Evolutionary conservation across 2,113 vertebrate species (phyloP), one percentile per base, ranked within the genome.

Genomic region (Prunella himalayana): DNA sequence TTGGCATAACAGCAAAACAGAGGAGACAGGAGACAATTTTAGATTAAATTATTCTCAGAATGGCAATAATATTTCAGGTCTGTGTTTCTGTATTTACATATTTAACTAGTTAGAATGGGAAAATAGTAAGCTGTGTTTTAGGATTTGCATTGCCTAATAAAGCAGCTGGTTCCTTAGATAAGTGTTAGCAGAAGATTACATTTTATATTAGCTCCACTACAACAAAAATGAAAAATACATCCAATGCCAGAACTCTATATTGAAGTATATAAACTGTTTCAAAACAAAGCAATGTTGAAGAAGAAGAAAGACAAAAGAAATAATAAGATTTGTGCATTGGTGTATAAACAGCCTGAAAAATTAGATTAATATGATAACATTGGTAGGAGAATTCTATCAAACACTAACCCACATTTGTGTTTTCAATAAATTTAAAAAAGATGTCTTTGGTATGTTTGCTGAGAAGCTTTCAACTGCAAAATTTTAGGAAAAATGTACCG

Each of bases 141-240:
- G 50, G 33, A 68, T 93, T 96, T 66, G 13, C 21, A n/a, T 78
- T 88, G 10, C 25, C 35, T 83, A 91, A 73, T 70, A 70, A 81
- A 90, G 15, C 44, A 86, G 6, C 17, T 83, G 35, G 24, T 35
- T 93, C 13, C 45, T 82, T 63, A 54, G 25, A 35, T 64, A 86
- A 64, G 5, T 56, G 44, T 44, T 86, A 81, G 47, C 22, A 78
- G 27, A 86, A 81, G 6, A 64, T 44, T 76, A 16, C 11, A 44
- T 70, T 84, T 90, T 47, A 14, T 41, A 49, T 31, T 51, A 78
- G 9, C 5, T 93, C 19, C 16, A n/a, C 24, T 78, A 45, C 17
- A 42, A 63, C 17, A 70, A 42, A 59, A 70, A 13, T 30, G 16
- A 77, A 91, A 90, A 90, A 28, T 39, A 33, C 15, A 47, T 71